Conservation (phyloP, 2,888 invertebrate genomes). For the Laothoe populi region DNA sequence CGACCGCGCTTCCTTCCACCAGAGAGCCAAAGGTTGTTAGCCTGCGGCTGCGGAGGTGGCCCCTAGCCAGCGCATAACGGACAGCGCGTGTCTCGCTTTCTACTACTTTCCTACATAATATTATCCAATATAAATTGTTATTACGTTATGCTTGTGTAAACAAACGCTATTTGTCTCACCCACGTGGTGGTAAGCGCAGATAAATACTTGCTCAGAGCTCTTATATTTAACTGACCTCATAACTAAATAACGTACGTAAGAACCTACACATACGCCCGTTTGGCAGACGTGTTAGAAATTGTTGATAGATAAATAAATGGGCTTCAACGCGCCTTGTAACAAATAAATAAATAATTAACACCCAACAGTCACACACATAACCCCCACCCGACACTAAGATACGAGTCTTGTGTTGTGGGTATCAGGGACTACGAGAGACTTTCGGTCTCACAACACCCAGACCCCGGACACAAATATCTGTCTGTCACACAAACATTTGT, state of each 20-base stretch:
- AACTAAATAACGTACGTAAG: slow-evolving; percentile 26
- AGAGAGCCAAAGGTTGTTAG: slow-evolving; percentile 61
- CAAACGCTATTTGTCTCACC: slow-evolving; percentile 17
- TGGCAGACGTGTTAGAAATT: slow-evolving; percentile 40
- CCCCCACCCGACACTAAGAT: too few relatives aligned
- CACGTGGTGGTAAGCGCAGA: slow-evolving; percentile 17
- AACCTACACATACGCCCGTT: slow-evolving; percentile 33
- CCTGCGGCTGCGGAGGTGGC: slow-evolving; percentile 41
- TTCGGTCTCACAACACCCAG: too few relatives aligned
- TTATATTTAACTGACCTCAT: slow-evolving; percentile 26
- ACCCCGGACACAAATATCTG: too few relatives aligned
- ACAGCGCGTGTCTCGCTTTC: not conserved
- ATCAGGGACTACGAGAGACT: too few relatives aligned
- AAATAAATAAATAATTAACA: too few relatives aligned
- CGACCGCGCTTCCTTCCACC: slow-evolving; percentile 64
- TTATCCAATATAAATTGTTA: slow-evolving; percentile 14
- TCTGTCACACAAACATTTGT: too few relatives aligned
- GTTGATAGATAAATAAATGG: slow-evolving; percentile 41
- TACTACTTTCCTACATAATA: not conserved
- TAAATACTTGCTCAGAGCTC: not conserved
- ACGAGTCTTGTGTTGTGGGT: too few relatives aligned
- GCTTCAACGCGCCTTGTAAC: slow-evolving; percentile 21
- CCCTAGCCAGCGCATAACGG: slow-evolving; percentile 7
- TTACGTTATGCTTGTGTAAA: slow-evolving; percentile 15
- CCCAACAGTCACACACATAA: too few relatives aligned